Base-by-base conservation (phyloP, 2,888 invertebrate species). In the Metopia argyrocephala region DNA sequence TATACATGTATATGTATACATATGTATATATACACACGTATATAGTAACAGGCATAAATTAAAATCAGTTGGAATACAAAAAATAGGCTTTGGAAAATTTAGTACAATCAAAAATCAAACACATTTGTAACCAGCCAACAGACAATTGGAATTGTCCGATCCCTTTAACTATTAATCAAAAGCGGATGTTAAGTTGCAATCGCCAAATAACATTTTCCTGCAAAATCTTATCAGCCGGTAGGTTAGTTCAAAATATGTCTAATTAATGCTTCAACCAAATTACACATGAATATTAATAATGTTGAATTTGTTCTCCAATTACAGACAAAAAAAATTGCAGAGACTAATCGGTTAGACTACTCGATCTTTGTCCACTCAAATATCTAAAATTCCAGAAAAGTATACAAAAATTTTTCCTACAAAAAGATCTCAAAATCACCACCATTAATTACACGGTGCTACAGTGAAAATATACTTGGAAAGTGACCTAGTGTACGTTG, bases 361-460 rank as follows among this genome's bases (percentile, higher is more conserved):
- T 54, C 54, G 25, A 54, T 54, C 54, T 54, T 25, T 2, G 12
- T 5, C 25, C 54, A 23, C 23, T 54, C 54, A 54, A 54, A 54
- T 54, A 54, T 25, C 54, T 54, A 54, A 54, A 54, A 25, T 20
- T 54, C 54, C 54, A 54, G 7, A 54, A 54, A 25, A 54, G 54
- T 25, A 12, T 54, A 54, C 25, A 23, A 21, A 21, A 12, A 23
- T 54, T 23, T 54, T 54, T 15, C 2, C 4, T 15, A 2, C 9
- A n/a, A n/a, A n/a, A n/a, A n/a, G n/a, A n/a, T n/a, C n/a, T n/a
- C n/a, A n/a, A n/a, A n/a, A n/a, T n/a, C n/a, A n/a, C n/a, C n/a
- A n/a, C n/a, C n/a, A n/a, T n/a, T n/a, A n/a, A n/a, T n/a, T n/a
- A n/a, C n/a, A n/a, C n/a, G n/a, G n/a, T n/a, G n/a, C n/a, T n/a